Conservation (phyloP, 1,140 invertebrate species). For the Polypedilum pembai region DNA sequence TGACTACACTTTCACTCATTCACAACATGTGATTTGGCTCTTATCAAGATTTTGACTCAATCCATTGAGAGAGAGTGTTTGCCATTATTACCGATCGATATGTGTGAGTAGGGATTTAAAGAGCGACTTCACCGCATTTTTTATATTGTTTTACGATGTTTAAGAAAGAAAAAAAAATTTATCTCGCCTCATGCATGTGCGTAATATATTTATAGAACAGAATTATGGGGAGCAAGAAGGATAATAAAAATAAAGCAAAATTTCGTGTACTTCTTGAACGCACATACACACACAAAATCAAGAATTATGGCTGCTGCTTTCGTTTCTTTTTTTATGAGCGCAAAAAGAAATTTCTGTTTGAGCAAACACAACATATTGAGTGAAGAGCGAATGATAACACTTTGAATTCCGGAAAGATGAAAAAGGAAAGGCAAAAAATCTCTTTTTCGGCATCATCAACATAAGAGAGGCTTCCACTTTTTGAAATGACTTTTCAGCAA, state of each 20-base stretch:
- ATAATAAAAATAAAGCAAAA: slow-evolving; percentile 24
- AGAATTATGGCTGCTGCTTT: slow-evolving; percentile 13
- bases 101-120: neutral
- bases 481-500: neutral
- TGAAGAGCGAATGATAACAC: slow-evolving; percentile 24
- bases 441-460: neutral
- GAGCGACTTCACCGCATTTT: neutral
- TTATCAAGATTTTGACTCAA: slow-evolving; percentile 17
- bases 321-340: neutral
- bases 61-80: neutral
- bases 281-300: no score
- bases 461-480: neutral
- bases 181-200: slow-evolving; percentile 9
- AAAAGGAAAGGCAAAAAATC: neutral
- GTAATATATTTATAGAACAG: neutral
- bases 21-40: neutral
- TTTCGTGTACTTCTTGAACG: neutral
- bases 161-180: neutral
- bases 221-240: neutral
- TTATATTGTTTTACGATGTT: slow-evolving; percentile 28
- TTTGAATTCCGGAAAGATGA: neutral
- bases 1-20: neutral
- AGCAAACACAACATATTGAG: slow-evolving; percentile 22
- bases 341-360: neutral
- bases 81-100: neutral